Evolutionary conservation across 2,888 invertebrate genomes (phyloP).

Genomic region (Pilophorus perplexus): DNA sequence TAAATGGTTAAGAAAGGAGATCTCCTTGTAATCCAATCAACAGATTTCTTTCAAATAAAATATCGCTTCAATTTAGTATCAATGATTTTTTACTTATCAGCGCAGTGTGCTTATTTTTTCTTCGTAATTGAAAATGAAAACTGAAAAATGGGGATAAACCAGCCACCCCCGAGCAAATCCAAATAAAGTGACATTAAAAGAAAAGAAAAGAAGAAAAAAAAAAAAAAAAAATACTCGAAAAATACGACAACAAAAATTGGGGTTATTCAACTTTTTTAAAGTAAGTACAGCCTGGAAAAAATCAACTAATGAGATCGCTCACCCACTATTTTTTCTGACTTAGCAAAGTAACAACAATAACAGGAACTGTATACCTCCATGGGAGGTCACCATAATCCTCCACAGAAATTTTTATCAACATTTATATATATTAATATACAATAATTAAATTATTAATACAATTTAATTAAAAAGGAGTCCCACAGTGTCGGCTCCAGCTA

Average conservation of each 20-base stretch:
- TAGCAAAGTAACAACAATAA: conserved; percentile 38
- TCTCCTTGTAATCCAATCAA: too few species aligned
- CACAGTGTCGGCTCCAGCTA: conserved; percentile 32
- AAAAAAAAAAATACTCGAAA: not conserved
- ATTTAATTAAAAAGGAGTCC: conserved; percentile 32
- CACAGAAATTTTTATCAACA: conserved; percentile 27
- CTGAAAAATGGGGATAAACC: conserved; percentile 32
- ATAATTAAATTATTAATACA: conserved; percentile 30
- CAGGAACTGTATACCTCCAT: conserved; percentile 41
- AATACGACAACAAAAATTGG: not conserved
- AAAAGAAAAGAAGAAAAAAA: conserved; percentile 5
- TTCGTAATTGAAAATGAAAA: conserved; percentile 16
- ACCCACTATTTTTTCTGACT: conserved; percentile 40
- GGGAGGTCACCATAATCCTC: conserved; percentile 40
- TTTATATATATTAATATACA: conserved; percentile 23
- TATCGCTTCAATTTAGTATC: too few species aligned
- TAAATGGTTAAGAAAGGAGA: too few species aligned
- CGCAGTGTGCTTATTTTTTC: too few species aligned
- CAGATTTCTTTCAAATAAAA: too few species aligned
- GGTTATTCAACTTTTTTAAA: conserved; percentile 7
- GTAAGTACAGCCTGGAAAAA: conserved; percentile 33
- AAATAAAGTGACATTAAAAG: not conserved
- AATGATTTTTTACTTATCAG: too few species aligned
- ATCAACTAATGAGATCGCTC: conserved; percentile 36
- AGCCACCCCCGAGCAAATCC: conserved; percentile 2